phyloP scores from a whole-genome alignment of 2,888 invertebrate genomes.

The Ceriagrion tenellum region DNA sequence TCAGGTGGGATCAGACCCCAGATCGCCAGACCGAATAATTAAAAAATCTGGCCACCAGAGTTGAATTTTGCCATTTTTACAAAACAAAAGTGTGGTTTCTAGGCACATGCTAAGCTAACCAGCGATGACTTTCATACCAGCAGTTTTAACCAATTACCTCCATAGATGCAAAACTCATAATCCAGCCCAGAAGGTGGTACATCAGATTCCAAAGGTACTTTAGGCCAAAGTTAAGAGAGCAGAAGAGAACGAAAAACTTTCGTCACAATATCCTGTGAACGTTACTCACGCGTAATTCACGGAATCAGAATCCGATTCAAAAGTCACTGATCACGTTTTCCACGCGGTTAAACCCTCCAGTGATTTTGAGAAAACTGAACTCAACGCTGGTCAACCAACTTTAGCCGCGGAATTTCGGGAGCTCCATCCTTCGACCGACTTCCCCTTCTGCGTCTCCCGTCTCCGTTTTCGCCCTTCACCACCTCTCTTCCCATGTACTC shows the following conservation, averaged over 20 bases:
- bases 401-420: background rate
- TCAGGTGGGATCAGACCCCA: too few species aligned
- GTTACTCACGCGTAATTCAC: background rate
- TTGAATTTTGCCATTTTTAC: too few species aligned
- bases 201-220: too few species aligned
- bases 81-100: too few species aligned
- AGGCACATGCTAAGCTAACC: too few species aligned
- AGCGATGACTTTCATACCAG: too few species aligned
- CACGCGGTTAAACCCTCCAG: background rate
- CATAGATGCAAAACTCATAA: too few species aligned
- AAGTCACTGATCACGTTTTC: constrained; percentile 41
- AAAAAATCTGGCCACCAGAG: too few species aligned
- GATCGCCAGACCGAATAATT: too few species aligned
- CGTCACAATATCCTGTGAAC: background rate
- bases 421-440: background rate
- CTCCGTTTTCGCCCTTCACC: background rate
- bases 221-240: too few species aligned
- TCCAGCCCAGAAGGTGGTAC: too few species aligned
- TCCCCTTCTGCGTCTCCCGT: background rate
- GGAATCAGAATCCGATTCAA: constrained; percentile 24
- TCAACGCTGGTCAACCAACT: background rate
- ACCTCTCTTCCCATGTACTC: background rate
- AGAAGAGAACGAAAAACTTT: background rate
- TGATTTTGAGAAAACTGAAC: background rate
- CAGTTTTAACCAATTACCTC: too few species aligned